Evolutionary conservation across 2,113 vertebrate species (phyloP).

Genomic region (Nibea albiflora): DNA sequence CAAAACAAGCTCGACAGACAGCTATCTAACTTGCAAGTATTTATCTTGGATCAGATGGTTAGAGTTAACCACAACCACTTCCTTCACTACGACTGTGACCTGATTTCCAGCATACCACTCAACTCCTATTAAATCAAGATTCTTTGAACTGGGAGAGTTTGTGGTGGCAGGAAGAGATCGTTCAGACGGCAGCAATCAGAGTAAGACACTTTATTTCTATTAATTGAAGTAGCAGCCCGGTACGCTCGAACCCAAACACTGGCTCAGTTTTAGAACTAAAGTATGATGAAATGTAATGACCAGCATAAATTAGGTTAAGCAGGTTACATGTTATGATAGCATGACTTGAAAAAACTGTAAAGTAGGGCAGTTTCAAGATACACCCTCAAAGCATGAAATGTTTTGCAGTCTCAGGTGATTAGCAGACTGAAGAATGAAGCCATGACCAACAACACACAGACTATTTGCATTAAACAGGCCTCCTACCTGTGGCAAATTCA

Average conservation of each 20-base stretch:
- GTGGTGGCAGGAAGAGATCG: background rate
- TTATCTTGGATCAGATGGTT: background rate
- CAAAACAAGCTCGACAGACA: background rate
- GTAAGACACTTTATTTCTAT: constrained; percentile 13
- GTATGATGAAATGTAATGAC: background rate
- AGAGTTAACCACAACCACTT: background rate
- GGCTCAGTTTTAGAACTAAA: background rate
- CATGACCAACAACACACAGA: background rate
- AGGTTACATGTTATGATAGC: background rate
- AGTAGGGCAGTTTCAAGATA: background rate
- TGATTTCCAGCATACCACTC: background rate
- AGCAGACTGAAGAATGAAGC: background rate
- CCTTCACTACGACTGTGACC: background rate
- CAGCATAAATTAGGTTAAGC: background rate
- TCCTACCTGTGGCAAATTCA: too few relatives aligned
- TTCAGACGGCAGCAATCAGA: constrained; percentile 16
- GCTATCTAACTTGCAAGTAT: background rate
- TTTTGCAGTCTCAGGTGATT: background rate
- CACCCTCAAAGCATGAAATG: background rate
- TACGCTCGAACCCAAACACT: background rate
- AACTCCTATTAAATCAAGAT: constrained; percentile 9
- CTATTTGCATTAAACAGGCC: too few relatives aligned
- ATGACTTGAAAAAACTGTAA: background rate
- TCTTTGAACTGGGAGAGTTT: background rate
- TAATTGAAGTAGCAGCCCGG: constrained; percentile 3